Evolutionary conservation across 2,113 vertebrate genomes (phyloP), one percentile per base, ranked within the genome.

Genomic region (Indicator maculatus): DNA sequence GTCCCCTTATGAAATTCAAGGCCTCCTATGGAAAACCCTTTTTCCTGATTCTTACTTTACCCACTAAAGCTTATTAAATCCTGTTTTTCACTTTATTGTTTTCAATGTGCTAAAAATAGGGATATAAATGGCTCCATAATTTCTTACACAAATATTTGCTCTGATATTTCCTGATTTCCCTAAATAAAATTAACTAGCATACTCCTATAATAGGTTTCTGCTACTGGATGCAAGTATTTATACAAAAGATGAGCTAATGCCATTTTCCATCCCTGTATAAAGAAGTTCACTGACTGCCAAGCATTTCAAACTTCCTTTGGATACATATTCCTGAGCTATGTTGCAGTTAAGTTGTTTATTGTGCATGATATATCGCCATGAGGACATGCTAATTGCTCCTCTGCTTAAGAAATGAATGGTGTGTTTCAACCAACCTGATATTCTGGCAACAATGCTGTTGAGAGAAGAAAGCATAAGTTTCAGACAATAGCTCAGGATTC

Each of bases 151-250:
- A 96, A 92, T 83, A 92, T 93, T 89, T 88, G 38, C 20, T 75
- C 78, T 93, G 90, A 90, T 86, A 76, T 92, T 97, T 93, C 93
- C 79, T 80, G 80, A 77, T 85, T 81, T 94, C 89, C 59, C 52
- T 78, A 47, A 83, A 79, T 55, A 80, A 64, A 52, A 72, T 71
- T 88, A 86, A 83, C 28, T 76, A 79, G 5, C 27, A 24, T 85
- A 67, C 31, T 85, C 45, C 13, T 60, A 61, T 88, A 82, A 93
- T 28, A 73, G 9, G 56, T 45, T 17, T 88, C 59, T 79, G 55
- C 65, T 96, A 79, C 61, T 21, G 3, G 19, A 6, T 87, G 41
- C 36, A 63, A 87, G 56, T 93, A 88, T 89, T 94, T 95, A 75
- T 47, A 45, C 66, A 69, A 83, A 31, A 93, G 52, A 83, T 52